phyloP scores from a whole-genome alignment of 2,797 vertebrate species.

The Varecia variegata region DNA sequence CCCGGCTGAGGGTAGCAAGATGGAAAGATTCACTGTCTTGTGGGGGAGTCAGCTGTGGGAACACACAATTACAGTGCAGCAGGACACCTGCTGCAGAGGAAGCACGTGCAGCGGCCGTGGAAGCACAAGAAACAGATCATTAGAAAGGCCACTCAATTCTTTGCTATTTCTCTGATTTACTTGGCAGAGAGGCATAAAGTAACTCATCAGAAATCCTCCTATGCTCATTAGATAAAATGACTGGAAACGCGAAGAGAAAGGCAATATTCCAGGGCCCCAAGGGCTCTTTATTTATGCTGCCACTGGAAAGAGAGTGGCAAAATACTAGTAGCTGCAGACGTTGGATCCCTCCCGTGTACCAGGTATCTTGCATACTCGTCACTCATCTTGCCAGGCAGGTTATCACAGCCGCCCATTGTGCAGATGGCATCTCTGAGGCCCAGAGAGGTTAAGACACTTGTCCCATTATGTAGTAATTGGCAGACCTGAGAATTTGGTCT shows the following conservation, averaged over 20 bases:
- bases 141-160: background rate
- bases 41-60: background rate
- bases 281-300: background rate
- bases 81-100: background rate
- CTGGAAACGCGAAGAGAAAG: background rate
- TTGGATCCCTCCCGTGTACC: background rate
- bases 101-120: background rate
- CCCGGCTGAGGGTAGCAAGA: background rate
- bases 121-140: background rate
- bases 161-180: constrained; percentile 14
- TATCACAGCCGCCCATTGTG: background rate
- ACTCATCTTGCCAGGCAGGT: background rate
- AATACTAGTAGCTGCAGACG: background rate
- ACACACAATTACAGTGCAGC: background rate
- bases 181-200: constrained; percentile 20
- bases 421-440: background rate
- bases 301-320: background rate
- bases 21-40: background rate
- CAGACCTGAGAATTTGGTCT: background rate
- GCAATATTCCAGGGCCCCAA: background rate
- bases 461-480: background rate
- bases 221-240: background rate
- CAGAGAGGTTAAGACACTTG: background rate
- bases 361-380: background rate
- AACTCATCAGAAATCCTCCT: constrained; percentile 4